phyloP scores from a whole-genome alignment of 2,113 vertebrate genomes.

The Alces alces region DNA sequence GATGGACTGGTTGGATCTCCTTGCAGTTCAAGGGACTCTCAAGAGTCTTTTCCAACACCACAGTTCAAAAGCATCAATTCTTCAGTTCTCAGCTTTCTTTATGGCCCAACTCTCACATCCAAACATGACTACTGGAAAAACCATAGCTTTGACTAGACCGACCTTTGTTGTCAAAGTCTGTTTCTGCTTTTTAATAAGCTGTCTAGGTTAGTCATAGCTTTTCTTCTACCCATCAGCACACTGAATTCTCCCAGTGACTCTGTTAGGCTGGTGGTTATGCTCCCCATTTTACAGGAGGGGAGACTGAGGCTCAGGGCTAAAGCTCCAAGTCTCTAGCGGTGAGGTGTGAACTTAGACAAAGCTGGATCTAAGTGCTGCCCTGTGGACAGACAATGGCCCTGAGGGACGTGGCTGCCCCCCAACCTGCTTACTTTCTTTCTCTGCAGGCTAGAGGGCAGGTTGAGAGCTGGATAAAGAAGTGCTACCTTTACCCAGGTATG shows the following conservation, averaged over 20 bases:
- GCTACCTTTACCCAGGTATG: rapidly evolving
- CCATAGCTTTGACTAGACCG: not conserved
- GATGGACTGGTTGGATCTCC: not conserved
- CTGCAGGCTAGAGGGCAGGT: not conserved
- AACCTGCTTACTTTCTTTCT: rapidly evolving
- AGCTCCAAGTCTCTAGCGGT: not conserved
- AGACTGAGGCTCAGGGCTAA: not conserved
- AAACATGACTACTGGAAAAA: not conserved
- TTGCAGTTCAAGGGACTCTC: not conserved
- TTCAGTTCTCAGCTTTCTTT: not conserved
- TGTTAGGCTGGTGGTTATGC: not conserved
- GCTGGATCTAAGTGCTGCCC: not conserved
- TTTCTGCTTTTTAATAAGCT: not conserved
- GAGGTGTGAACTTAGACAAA: not conserved
- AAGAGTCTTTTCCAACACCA: not conserved
- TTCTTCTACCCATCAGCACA: not conserved
- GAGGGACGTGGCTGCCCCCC: not conserved
- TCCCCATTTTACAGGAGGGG: not conserved
- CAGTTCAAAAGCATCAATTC: not conserved
- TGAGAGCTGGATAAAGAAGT: not conserved
- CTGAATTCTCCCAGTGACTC: not conserved
- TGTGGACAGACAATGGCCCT: not conserved
- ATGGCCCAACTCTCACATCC: not conserved
- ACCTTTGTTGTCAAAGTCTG: not conserved
- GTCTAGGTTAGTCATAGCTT: not conserved